phyloP scores from a whole-genome alignment of 2,888 invertebrate genomes.

The Enchytraeus crypticus region DNA sequence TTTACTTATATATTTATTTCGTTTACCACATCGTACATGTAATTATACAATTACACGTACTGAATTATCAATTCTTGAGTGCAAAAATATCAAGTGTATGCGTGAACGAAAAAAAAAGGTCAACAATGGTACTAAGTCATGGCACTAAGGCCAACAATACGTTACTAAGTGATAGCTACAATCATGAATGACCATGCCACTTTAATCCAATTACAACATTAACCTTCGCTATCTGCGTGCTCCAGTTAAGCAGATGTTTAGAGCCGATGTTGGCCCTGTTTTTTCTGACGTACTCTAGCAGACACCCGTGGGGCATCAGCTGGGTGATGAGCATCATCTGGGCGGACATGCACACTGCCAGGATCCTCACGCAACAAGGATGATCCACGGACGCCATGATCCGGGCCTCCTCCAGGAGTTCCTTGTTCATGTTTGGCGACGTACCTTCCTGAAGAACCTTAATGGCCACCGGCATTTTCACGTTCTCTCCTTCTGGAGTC shows the following conservation, averaged over 20 bases:
- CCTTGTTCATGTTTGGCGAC: slow-evolving; percentile 68
- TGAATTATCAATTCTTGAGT: too few relatives aligned
- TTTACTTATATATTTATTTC: too few relatives aligned
- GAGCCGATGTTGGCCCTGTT: slow-evolving; percentile 89
- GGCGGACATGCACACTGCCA: slow-evolving; percentile 81
- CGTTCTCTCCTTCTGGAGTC: slow-evolving; percentile 45
- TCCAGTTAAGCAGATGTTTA: slow-evolving; percentile 89
- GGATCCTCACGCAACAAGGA: slow-evolving; percentile 77
- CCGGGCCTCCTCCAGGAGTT: slow-evolving; percentile 89
- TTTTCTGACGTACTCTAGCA: slow-evolving; percentile 85
- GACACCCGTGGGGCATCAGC: slow-evolving; percentile 89
- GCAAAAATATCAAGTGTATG: too few relatives aligned
- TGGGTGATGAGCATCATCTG: slow-evolving; percentile 97
- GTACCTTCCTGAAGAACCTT: slow-evolving; percentile 77
- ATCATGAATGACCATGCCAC: too few relatives aligned
- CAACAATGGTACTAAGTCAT: too few relatives aligned
- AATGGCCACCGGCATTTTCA: slow-evolving; percentile 83
- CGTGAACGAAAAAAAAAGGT: too few relatives aligned
- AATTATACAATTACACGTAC: too few relatives aligned
- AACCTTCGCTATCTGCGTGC: slow-evolving; percentile 81
- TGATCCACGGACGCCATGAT: slow-evolving; percentile 97
- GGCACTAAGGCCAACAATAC: too few relatives aligned
- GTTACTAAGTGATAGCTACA: too few relatives aligned
- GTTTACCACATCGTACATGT: too few relatives aligned
- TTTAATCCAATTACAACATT: too few relatives aligned